A percentile compares a stretch with the other conserved stretches of the same genome.
phyloP scores from a whole-genome alignment of 2,113 vertebrate species.

The Sus scrofa region T2T-Sscrofa CM000823.6:331001-331500 shows the following conservation, averaged over 20 bases:
- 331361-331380: neutral
- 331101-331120: too few species aligned
- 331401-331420: neutral
- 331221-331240: neutral
- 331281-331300: too few species aligned
- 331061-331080: neutral
- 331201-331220: neutral
- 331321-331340: too few species aligned
- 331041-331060: neutral
- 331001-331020: neutral
- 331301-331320: too few species aligned
- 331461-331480: neutral
- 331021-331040: neutral
- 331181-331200: neutral
- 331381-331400: neutral
- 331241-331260: too few species aligned
- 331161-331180: neutral
- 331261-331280: neutral
- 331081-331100: neutral
- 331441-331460: fast-evolving
- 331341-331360: too few species aligned
- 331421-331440: fast-evolving
- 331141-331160: too few species aligned
- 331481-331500: fast-evolving
- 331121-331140: neutral